Evolutionary conservation across 2,113 vertebrate species (phyloP).

Genomic region (Limnothrissa miodon): DNA sequence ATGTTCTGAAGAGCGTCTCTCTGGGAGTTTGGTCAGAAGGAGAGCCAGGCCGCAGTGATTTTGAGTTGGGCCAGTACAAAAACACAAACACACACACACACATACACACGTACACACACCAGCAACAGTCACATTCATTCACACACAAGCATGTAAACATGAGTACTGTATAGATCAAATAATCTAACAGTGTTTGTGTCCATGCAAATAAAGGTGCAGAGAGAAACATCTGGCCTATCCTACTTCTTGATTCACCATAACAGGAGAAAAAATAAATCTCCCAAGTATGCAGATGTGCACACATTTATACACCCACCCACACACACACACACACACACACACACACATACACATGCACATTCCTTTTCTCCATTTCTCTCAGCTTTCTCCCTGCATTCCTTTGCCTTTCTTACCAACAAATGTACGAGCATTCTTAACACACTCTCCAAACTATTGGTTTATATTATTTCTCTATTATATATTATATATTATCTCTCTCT

Average conservation of each 20-base stretch:
- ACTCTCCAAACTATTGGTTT: no score
- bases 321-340: conserved; percentile 2
- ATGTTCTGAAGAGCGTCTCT: conserved; percentile 29
- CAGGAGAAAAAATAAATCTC: conserved; percentile 19
- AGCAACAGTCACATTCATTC: not conserved
- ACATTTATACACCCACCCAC: not conserved
- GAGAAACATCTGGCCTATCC: not conserved
- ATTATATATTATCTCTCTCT: not conserved
- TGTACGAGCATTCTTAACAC: no score
- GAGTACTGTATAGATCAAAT: not conserved
- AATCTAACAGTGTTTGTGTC: not conserved
- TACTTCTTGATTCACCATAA: not conserved
- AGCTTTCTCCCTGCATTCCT: no score
- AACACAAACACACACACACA: not conserved
- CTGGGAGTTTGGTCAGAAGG: conserved; percentile 34
- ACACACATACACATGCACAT: not conserved
- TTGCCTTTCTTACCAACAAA: no score
- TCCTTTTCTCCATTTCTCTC: no score
- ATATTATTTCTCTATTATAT: no score
- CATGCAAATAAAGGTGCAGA: not conserved
- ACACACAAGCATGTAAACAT: not conserved
- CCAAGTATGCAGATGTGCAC: not conserved
- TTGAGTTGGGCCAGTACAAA: not conserved
- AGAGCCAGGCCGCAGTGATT: conserved; percentile 34
- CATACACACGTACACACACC: not conserved